These are phyloP conservation scores for Eubucco bourcierii DNA, from an alignment of 2,113 vertebrate species.

Conservation along the genomic window DNA sequence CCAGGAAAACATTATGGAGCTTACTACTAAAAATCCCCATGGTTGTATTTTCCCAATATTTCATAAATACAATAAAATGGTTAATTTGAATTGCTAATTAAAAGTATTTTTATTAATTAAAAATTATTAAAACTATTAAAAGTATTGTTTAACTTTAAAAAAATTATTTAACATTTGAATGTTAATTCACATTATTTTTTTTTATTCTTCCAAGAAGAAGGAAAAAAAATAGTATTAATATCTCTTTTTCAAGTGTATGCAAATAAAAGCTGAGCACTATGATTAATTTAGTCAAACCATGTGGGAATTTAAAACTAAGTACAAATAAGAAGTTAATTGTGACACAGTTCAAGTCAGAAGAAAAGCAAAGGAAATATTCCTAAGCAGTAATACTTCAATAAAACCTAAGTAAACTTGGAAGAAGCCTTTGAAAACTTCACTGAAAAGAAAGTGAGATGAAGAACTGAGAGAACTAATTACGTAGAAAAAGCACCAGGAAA, in stretches of 20 bases:
- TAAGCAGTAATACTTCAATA: neutral
- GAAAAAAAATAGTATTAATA: neutral
- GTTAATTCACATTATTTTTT: neutral
- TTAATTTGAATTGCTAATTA: neutral
- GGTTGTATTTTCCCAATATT: neutral
- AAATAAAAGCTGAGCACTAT: neutral
- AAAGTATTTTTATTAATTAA: neutral
- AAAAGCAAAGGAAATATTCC: neutral
- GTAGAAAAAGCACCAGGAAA: neutral
- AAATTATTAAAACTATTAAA: too few species aligned
- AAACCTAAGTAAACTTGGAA: neutral
- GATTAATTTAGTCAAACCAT: neutral
- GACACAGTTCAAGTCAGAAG: neutral
- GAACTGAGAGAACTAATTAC: neutral
- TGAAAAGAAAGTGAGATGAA: neutral
- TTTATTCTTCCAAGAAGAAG: neutral
- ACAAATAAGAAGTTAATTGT: neutral
- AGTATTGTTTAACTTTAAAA: neutral
- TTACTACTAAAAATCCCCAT: neutral
- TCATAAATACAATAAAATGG: neutral
- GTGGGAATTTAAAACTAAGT: neutral
- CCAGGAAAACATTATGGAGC: neutral
- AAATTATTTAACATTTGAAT: too few species aligned
- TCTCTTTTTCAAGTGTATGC: neutral
- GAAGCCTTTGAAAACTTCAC: neutral